phyloP scores from a whole-genome alignment of 2,888 invertebrate genomes.

The Dione juno region DNA sequence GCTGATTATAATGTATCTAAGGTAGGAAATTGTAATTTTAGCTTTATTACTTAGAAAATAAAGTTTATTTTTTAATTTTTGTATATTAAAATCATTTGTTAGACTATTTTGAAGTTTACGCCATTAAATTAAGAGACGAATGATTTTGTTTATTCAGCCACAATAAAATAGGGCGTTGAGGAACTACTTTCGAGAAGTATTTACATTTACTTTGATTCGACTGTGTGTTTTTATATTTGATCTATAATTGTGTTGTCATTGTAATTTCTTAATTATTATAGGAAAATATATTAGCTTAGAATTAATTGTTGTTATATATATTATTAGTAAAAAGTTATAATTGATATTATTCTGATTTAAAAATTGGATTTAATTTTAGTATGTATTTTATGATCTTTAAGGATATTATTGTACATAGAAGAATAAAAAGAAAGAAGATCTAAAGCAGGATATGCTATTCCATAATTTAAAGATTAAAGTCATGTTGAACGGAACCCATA shows the following conservation, averaged over 20 bases:
- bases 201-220: slow-evolving; percentile 32
- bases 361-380: background rate
- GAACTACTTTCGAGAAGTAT: slow-evolving; percentile 29
- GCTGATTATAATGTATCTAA: slow-evolving; percentile 61
- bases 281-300: background rate
- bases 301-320: background rate
- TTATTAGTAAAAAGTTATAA: too few relatives aligned
- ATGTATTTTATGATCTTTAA: too few relatives aligned
- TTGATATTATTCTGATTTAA: background rate
- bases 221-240: too few relatives aligned
- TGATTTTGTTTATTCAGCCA: slow-evolving; percentile 10
- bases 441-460: too few relatives aligned
- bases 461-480: too few relatives aligned
- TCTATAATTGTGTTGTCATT: slow-evolving; percentile 19
- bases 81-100: background rate
- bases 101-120: slow-evolving; percentile 35
- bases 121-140: slow-evolving; percentile 7
- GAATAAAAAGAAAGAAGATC: too few relatives aligned
- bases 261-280: slow-evolving; percentile 5
- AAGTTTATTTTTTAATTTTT: slow-evolving; percentile 28
- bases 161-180: slow-evolving; percentile 20
- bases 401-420: too few relatives aligned
- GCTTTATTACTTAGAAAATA: slow-evolving; percentile 43
- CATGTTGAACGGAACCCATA: too few relatives aligned
- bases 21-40: slow-evolving; percentile 46